These are phyloP conservation scores for Hydractinia symbiolongicarpus DNA, from an alignment of 30 jellyfish, hydroid and myxozoan species.

Conservation along the genomic window DNA sequence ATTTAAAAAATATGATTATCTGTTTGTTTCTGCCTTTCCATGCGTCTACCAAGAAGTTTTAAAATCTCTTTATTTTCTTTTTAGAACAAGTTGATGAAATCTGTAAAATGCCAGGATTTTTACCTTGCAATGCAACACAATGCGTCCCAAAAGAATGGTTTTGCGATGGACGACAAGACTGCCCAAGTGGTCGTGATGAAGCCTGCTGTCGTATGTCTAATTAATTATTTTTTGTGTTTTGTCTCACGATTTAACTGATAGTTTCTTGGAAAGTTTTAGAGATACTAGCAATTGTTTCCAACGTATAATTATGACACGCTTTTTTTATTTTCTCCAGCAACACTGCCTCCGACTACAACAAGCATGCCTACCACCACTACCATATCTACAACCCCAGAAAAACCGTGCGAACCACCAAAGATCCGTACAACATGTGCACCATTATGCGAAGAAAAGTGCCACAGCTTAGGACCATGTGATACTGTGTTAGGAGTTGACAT, in stretches of 20 bases:
- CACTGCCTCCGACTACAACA: constrained; percentile 20
- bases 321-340: neutral
- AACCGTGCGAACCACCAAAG: neutral
- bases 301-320: neutral
- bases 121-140: constrained; percentile 16
- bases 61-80: neutral
- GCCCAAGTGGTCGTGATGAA: constrained; percentile 30
- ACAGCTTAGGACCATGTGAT: constrained; percentile 14
- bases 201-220: constrained; percentile 31
- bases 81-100: constrained; percentile 21
- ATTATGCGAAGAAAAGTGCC: constrained; percentile 20
- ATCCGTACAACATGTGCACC: constrained; percentile 10
- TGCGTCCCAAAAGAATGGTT: constrained; percentile 34
- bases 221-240: neutral
- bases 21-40: too few relatives aligned
- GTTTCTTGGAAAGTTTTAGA: too few relatives aligned
- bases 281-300: too few relatives aligned
- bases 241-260: neutral
- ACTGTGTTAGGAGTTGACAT: neutral
- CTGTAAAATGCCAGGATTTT: constrained; percentile 13
- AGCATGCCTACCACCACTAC: constrained; percentile 15
- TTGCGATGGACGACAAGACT: constrained; percentile 26
- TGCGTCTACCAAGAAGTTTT: too few relatives aligned
- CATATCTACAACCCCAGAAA: constrained; percentile 14
- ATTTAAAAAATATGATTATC: too few relatives aligned